Conservation (phyloP, 2,113 vertebrate genomes). For the Vidua macroura region DNA sequence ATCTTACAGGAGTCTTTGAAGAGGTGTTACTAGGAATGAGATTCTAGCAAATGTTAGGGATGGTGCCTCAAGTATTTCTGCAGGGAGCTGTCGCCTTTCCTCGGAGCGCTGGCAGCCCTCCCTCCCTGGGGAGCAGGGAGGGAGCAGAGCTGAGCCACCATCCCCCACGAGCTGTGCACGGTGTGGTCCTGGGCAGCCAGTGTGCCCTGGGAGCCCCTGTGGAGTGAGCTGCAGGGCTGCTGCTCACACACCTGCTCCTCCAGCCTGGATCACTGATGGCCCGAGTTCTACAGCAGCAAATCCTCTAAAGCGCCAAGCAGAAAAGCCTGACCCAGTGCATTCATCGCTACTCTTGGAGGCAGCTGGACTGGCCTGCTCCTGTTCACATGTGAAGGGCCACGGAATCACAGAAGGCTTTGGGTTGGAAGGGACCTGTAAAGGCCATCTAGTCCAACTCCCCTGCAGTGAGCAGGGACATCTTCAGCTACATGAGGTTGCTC, state of each 20-base stretch:
- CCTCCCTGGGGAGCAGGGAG: not conserved
- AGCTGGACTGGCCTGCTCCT: not conserved
- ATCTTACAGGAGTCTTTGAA: not conserved
- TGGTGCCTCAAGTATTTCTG: not conserved
- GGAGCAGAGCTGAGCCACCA: not conserved
- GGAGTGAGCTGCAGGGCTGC: not conserved
- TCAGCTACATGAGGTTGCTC: not conserved
- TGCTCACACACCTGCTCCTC: not conserved
- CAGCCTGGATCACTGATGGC: not conserved
- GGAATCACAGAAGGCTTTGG: not conserved
- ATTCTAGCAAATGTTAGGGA: not conserved
- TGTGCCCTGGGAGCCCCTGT: not conserved
- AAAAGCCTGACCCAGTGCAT: not conserved
- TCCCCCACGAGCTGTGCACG: not conserved
- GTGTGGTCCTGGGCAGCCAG: not conserved
- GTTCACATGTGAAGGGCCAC: not conserved
- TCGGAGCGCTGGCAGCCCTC: accelerated
- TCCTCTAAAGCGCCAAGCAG: not conserved
- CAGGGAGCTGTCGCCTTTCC: not conserved
- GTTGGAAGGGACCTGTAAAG: not conserved
- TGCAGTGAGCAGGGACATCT: not conserved
- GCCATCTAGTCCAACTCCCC: not conserved
- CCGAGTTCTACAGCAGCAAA: not conserved
- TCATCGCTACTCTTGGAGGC: not conserved
- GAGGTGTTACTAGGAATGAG: not conserved